phyloP scores from a whole-genome alignment of 2,888 invertebrate species.

The Drosophila maculinotata region DNA sequence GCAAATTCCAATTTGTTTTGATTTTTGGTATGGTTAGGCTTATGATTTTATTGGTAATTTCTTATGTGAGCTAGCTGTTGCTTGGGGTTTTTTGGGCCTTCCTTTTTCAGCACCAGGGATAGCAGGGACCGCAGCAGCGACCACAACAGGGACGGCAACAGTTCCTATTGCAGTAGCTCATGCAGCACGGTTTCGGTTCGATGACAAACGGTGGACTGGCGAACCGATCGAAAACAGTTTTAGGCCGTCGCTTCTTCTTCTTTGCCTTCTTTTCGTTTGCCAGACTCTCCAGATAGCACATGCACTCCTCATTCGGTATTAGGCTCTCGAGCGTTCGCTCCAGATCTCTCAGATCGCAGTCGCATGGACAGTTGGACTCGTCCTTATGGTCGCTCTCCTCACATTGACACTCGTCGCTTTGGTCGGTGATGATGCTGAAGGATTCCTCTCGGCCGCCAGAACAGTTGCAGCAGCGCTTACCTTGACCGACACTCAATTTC shows the following conservation, averaged over 20 bases:
- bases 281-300: conserved; percentile 22
- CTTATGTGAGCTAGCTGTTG: not conserved
- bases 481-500: not conserved
- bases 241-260: conserved; percentile 6
- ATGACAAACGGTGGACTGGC: conserved; percentile 55
- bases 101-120: conserved; percentile 1
- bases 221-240: conserved; percentile 50
- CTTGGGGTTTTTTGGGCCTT: not conserved
- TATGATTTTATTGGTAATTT: conserved; percentile 14
- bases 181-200: conserved; percentile 29
- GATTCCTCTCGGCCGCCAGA: not conserved
- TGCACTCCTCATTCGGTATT: conserved; percentile 34
- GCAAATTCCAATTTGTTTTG: not conserved
- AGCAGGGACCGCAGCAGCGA: conserved; percentile 14
- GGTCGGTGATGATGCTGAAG: not conserved
- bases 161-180: conserved; percentile 1
- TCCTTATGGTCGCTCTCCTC: too few relatives aligned
- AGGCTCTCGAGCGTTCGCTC: conserved; percentile 33
- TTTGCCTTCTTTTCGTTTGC: not conserved
- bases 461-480: not conserved
- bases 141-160: conserved; percentile 15
- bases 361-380: not conserved
- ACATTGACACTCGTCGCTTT: not conserved
- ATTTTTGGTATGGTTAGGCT: not conserved
- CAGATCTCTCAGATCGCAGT: conserved; percentile 18